Evolutionary conservation across 2,888 invertebrate genomes (phyloP), one percentile per base, ranked within the genome.

Genomic region (Dryococelus australis): DNA sequence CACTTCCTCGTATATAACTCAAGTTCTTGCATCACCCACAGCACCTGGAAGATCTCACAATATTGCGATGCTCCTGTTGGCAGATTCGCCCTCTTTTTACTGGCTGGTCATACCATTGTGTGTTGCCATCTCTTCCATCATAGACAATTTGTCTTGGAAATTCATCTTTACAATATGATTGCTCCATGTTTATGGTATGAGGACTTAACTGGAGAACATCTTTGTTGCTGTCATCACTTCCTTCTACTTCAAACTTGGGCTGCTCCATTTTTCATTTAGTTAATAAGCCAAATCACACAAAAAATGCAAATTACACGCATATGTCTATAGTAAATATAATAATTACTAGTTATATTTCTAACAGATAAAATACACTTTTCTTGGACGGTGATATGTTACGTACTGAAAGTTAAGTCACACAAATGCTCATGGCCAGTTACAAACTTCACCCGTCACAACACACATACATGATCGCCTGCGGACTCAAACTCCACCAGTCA

Each of bases 91-190:
- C 12, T 35, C 43, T 27, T 83, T 27, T 28, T 35, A 35, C 24
- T 83, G 28, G 28, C 20, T 16, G 35, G 43, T 28, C 28, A 28
- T 43, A 83, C 83, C 83, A 27, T 27, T 83, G 83, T 35, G 83
- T 83, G 65, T 65, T 65, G 28, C 83, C 83, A 83, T 83, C 10
- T 24, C 43, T 83, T 35, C 83, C 83, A 83, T 13, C 12, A 83
- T 83, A 83, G 9, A 24, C 35, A 28, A 13, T 27, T 35, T 83
- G 28, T 65, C 65, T 65, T 20, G 65, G 10, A 27, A 13, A 8
- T 26, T 27, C 43, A 83, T 43, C 83, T 83, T 83, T 28, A 43
- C 43, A 28, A 27, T 28, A 26, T 2, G 27, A 83, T 83, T 83
- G 83, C 83, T 83, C 83, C 16, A 13, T 83, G 13, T 83, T 4